Evolutionary conservation across 2,113 vertebrate genomes (phyloP), one percentile per base, ranked within the genome.

Genomic region (Myotis lucifugus): DNA sequence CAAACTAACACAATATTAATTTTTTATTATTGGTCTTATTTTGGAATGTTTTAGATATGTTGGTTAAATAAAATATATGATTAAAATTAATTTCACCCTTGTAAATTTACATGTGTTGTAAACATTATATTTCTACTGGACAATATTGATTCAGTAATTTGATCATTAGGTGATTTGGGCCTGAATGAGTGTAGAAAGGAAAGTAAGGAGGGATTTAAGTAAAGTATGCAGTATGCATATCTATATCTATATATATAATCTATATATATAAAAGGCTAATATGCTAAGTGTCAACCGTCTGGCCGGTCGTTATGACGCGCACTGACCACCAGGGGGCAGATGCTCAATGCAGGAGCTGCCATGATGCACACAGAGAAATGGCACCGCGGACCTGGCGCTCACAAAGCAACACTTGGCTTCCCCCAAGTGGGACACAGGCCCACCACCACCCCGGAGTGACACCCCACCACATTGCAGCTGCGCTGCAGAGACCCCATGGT

Each of bases 141-240:
- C 69, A 87, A 29, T 74, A 37, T n/a, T 69, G 17, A 83, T 85
- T 8, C 17, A 91, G 37, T 84, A 91, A 86, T 93, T 34, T 78
- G 81, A 40, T 79, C n/a, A 40, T 42, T 72, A 78, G 29, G 15
- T 74, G 56, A 61, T 67, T 85, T 76, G 34, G 50, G 46, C 42
- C 15, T 91, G 59, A 82, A 73, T 61, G 74, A 81, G 32, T 34
- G n/a, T 93, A 69, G 77, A 93, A 91, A 70, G 27, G 61, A 56
- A 89, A 85, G 40, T 82, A 69, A 74, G 25, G 52, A 92, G 48
- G 34, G 34, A 48, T 87, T 90, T 82, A 90, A 59, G 56, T 59
- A 59, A 56, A 56, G 54, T 56, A 34, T 70, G 67, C 27, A 69
- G 1, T 92, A 42, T 89, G 19, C 4, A 32, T 86, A 34, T 92